Evolutionary conservation across 2,797 vertebrate species (phyloP), one percentile per base, ranked within the genome.

Genomic region (Toxotes lorentzi): DNA sequence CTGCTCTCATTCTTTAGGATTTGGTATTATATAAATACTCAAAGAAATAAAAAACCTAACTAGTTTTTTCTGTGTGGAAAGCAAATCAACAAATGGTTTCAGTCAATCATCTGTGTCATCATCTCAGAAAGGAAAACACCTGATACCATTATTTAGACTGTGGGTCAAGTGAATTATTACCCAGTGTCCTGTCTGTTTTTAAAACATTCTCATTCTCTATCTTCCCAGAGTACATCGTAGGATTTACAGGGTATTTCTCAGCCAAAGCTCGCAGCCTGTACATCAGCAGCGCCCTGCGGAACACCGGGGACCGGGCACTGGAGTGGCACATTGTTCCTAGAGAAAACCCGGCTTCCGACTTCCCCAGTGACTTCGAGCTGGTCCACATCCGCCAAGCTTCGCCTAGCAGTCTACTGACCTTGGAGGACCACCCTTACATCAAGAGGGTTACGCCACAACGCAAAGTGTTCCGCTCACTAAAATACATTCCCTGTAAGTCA

Each of bases 331-430:
- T 99, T 35, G 93, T 99, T 70, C 97, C 96, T 53, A 94, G 98
- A 69, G 95, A 98, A 91, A 99, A 99, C 92, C 97, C 98, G 0
- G 98, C 98, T 76, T 97, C 97, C 1, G 96, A 99, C 93, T 99
- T 97, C 70, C 98, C 98, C 10, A 99, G 98, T 4, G 98, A 99
- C 92, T 99, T 99, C 64, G 98, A 99, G 92, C 95, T 99, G 82
- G 95, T 99, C 85, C 96, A 98, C 92, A 97, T 99, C 77, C 95
- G 95, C 3, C 96, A 96, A 77, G 96, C 95, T 0, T 96, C 97
- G 59, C 94, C 87, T 38, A 92, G 92, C 34, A 96, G 95, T 75
- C 94, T 99, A 59, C 93, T 96, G 73, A 97, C 95, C 0, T 93
- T 99, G 21, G 96, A 99, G 91, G 96, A 96, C 72, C 98, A 99